These are phyloP conservation scores for Apodemus sylvaticus DNA, from an alignment of 2,113 vertebrate species.

Conservation along the genomic window DNA sequence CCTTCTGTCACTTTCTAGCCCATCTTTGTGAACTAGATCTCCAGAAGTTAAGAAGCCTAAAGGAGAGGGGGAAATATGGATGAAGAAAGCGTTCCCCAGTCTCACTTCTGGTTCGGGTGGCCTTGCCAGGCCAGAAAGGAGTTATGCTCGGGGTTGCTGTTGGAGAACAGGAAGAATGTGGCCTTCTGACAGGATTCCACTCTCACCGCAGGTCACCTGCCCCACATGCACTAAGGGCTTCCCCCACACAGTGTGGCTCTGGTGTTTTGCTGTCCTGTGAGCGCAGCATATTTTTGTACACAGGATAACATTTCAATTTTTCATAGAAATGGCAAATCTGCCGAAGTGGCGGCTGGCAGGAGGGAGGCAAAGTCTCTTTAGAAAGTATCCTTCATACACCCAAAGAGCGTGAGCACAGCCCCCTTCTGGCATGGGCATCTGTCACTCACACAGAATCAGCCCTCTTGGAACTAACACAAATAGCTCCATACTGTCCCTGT, in stretches of 20 bases:
- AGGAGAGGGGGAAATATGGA: conserved; percentile 47
- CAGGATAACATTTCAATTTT: conserved; percentile 83
- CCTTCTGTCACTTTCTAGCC: conserved; percentile 57
- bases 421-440: conserved; percentile 85
- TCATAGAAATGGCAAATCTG: conserved; percentile 80
- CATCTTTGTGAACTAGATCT: conserved; percentile 30
- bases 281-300: conserved; percentile 77
- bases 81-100: conserved; percentile 72
- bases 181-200: neutral
- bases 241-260: neutral
- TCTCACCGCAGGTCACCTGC: conserved; percentile 72
- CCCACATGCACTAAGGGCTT: conserved; percentile 59
- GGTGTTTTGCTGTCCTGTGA: conserved; percentile 74
- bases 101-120: neutral
- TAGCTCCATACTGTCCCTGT: conserved; percentile 56
- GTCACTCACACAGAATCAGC: conserved; percentile 82
- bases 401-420: conserved; percentile 72
- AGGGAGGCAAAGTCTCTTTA: conserved; percentile 55
- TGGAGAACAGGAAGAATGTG: conserved; percentile 49
- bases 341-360: conserved; percentile 51
- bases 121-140: conserved; percentile 65
- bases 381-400: conserved; percentile 71
- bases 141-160: conserved; percentile 43
- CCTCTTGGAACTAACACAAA: conserved; percentile 77
- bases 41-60: conserved; percentile 27